Evolutionary conservation across 2,888 invertebrate genomes (phyloP).

Genomic region (Rhingia campestris): DNA sequence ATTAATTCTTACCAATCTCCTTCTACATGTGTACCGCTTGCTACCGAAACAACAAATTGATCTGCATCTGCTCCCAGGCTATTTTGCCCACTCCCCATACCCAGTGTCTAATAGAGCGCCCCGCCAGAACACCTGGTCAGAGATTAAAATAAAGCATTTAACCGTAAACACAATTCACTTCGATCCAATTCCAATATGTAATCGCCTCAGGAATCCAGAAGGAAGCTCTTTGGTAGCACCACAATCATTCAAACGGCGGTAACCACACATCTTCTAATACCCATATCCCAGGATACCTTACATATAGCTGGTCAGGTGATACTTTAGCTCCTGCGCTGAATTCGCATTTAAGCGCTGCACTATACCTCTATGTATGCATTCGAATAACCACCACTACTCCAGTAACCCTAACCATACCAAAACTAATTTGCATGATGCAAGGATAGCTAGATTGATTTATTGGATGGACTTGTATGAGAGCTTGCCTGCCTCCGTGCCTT

Average conservation of each 20-base stretch:
- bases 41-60: constrained; percentile 65
- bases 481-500: constrained; percentile 20
- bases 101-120: constrained; percentile 2
- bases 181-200: constrained; percentile 74
- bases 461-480: constrained; percentile 69
- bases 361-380: constrained; percentile 1
- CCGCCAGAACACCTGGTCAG: constrained; percentile 69
- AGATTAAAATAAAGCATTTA: constrained; percentile 74
- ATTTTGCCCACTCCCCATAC: background rate
- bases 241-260: constrained; percentile 65
- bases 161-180: constrained; percentile 73
- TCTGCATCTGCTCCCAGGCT: constrained; percentile 22
- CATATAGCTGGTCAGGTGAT: constrained; percentile 23
- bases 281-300: background rate
- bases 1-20: constrained; percentile 47
- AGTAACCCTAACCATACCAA: constrained; percentile 58
- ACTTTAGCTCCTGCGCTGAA: constrained; percentile 8
- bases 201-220: constrained; percentile 71
- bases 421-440: constrained; percentile 74
- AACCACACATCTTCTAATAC: constrained; percentile 71
- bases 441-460: constrained; percentile 73
- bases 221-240: constrained; percentile 64
- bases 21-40: constrained; percentile 6
- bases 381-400: constrained; percentile 34
- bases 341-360: background rate